phyloP scores from a whole-genome alignment of 2,888 invertebrate genomes.

The Epistrophella euchroma region DNA sequence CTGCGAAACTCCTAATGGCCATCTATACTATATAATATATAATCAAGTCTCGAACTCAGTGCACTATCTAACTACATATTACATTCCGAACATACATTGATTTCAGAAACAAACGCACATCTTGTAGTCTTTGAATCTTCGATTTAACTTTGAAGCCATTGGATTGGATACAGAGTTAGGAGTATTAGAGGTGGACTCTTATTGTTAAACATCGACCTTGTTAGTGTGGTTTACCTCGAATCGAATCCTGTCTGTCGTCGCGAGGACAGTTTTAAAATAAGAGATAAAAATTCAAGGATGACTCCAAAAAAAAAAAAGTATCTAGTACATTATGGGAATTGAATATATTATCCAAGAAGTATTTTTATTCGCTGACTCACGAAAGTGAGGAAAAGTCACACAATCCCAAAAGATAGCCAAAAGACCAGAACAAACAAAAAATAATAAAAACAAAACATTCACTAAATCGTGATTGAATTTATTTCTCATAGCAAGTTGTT shows the following conservation, averaged over 20 bases:
- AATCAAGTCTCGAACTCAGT: constrained; percentile 10
- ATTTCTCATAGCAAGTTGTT: constrained; percentile 43
- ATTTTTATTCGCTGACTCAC: constrained; percentile 42
- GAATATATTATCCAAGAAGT: constrained; percentile 54
- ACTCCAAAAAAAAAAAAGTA: constrained; percentile 19
- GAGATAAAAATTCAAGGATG: constrained; percentile 45
- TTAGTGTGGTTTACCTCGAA: constrained; percentile 63
- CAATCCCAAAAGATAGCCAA: constrained; percentile 44
- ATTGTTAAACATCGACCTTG: constrained; percentile 73
- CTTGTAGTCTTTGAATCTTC: constrained; percentile 56
- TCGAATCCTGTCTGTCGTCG: constrained; percentile 26
- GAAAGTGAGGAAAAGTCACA: constrained; percentile 73
- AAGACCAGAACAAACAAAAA: constrained; percentile 9
- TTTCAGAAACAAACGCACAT: constrained; percentile 69
- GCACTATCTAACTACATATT: constrained; percentile 36
- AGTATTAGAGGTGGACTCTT: constrained; percentile 27
- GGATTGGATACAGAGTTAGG: constrained; percentile 21
- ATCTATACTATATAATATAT: not conserved
- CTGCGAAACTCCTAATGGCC: constrained; percentile 73
- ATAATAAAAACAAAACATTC: not conserved
- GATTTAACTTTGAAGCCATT: constrained; percentile 11
- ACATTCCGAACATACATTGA: constrained; percentile 71
- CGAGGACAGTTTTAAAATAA: constrained; percentile 27
- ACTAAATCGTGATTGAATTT: constrained; percentile 71
- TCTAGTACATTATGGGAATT: constrained; percentile 72